Conservation (phyloP, 2,113 vertebrate species). For the Tachycineta bicolor region DNA sequence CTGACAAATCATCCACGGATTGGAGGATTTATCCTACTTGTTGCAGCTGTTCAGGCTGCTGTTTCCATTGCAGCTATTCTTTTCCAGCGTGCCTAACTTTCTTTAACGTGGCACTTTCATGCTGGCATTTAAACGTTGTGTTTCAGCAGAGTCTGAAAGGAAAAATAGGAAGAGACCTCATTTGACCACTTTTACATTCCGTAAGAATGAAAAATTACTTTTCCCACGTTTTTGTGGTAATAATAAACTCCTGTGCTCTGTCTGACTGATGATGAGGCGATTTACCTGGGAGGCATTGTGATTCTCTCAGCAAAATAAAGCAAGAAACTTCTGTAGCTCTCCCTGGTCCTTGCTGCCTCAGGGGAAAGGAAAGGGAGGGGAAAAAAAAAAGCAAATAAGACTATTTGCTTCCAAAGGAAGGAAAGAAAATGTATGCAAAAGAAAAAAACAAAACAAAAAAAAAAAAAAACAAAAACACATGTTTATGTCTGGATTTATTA, state of each 20-base stretch:
- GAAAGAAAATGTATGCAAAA: not conserved
- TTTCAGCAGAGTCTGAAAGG: not conserved
- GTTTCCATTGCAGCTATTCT: not conserved
- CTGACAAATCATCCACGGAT: not conserved
- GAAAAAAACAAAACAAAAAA: not conserved
- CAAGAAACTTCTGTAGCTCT: not conserved
- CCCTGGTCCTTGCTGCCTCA: not conserved
- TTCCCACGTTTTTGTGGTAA: not conserved
- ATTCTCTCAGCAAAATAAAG: conserved; percentile 23
- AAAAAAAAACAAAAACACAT: no score
- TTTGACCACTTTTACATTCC: not conserved
- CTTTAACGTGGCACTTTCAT: not conserved
- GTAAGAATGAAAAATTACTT: conserved; percentile 31
- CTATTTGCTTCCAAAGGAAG: not conserved
- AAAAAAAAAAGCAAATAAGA: not conserved
- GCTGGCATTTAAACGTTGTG: not conserved
- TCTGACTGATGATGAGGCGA: conserved; percentile 3
- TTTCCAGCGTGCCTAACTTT: not conserved
- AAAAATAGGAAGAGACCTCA: not conserved
- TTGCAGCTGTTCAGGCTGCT: not conserved
- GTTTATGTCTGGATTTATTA: not conserved
- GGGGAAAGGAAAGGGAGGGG: not conserved
- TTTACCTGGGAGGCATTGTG: conserved; percentile 24
- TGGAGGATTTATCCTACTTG: conserved; percentile 13
- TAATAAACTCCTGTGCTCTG: conserved; percentile 3